Evolutionary conservation across 2,888 invertebrate genomes (phyloP), one percentile per base, ranked within the genome.

Genomic region (Arge pagana): DNA sequence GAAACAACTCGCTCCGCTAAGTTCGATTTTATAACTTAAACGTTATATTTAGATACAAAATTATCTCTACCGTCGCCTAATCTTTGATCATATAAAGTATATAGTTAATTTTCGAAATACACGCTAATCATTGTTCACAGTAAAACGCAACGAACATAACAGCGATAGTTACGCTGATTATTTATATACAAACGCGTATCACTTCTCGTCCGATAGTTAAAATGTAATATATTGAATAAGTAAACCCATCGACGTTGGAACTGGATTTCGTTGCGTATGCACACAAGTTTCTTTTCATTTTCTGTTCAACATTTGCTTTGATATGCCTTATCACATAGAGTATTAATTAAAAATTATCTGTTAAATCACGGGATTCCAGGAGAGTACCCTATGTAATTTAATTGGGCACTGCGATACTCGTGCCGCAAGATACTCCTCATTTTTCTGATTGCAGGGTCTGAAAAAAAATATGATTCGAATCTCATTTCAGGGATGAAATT

Each of bases 271-370:
- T 23, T 45, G 45, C 45, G 24, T 45, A 2, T 35, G 13, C 19
- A 24, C 16, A 26, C 4, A 13, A 39, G 4, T 5, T 23, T 13
- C 31, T 10, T 45, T 13, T n/a, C 24, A 16, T 33, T 45, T 43
- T 33, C 10, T 15, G 24, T 15, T 33, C n/a, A 23, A 33, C 31
- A 15, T 16, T 45, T 35, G 33, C 21, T 33, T 45, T 45, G 45
- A 45, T 45, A 45, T 45, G 45, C 23, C 35, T 21, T 45, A 45
- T 45, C 45, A 45, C 45, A 45, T 45, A 33, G n/a, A n/a, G 33
- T 45, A 45, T 13, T 21, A 15, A 45, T 31, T 35, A 28, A 33
- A 42, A 31, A n/a, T 7, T 4, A 40, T 21, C 11, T 28, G 31
- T 21, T 45, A 45, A 15, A 33, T 45, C 2, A 23, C 21, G 35